A percentile compares a stretch with the other conserved stretches of the same genome.
phyloP scores from a whole-genome alignment of 2,797 vertebrate genomes.

The Lacerta agilis region DNA sequence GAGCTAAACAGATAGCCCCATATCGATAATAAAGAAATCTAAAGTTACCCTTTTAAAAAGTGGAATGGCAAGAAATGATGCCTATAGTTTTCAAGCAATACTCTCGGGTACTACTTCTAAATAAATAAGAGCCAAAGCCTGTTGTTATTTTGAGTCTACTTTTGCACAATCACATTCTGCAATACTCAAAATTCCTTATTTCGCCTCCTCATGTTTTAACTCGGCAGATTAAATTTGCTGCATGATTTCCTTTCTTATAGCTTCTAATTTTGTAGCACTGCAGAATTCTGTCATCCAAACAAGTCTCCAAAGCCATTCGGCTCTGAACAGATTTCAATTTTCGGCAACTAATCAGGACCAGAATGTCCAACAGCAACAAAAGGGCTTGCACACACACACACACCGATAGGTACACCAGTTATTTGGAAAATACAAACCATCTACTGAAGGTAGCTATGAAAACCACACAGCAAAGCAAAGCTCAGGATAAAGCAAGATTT shows the following conservation, averaged over 20 bases:
- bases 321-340: neutral
- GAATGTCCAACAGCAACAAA: neutral
- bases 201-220: neutral
- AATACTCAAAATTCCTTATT: neutral
- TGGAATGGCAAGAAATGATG: neutral
- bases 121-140: neutral
- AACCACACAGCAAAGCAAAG: slow-evolving; percentile 31
- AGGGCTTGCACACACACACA: neutral
- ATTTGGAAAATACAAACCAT: slow-evolving; percentile 9
- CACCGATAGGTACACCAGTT: neutral
- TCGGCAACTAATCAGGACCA: neutral
- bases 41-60: neutral
- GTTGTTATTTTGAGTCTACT: neutral
- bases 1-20: too few species aligned
- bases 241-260: fast-evolving
- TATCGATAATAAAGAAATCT: too few species aligned
- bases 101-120: neutral
- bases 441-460: slow-evolving; percentile 39
- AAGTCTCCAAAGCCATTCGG: neutral
- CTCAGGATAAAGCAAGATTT: slow-evolving; percentile 49
- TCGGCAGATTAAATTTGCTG: neutral
- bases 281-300: slow-evolving; percentile 11
- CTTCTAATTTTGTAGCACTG: neutral
- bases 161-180: neutral
- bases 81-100: neutral